Evolutionary conservation across 2,888 invertebrate genomes (phyloP).

Genomic region (Troilus luridus): DNA sequence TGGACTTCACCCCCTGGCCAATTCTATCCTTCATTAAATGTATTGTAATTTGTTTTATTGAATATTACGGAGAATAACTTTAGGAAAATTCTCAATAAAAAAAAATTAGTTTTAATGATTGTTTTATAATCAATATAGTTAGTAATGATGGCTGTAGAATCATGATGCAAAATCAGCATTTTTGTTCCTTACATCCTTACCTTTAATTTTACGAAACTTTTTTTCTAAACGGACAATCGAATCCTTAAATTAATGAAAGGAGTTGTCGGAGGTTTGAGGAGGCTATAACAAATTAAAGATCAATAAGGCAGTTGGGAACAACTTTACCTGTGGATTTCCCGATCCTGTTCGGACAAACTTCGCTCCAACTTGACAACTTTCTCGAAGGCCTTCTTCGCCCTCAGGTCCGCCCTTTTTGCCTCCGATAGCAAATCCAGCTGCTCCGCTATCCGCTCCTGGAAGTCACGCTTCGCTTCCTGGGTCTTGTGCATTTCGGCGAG

Average conservation of each 20-base stretch:
- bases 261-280: not conserved
- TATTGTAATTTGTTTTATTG: no score
- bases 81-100: no score
- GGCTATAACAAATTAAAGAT: not conserved
- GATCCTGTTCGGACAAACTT: conserved; percentile 38
- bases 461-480: conserved; percentile 49
- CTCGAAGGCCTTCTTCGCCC: conserved; percentile 19
- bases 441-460: conserved; percentile 42
- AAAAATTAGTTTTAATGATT: no score
- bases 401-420: conserved; percentile 48
- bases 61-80: no score
- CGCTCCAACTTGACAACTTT: conserved; percentile 50
- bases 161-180: no score
- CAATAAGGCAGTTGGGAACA: not conserved
- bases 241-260: not conserved
- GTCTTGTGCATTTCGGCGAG: conserved; percentile 53
- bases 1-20: no score
- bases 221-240: not conserved
- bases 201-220: not conserved
- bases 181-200: no score
- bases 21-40: no score
- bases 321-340: conserved; percentile 49
- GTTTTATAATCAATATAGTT: no score
- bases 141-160: no score
- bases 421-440: conserved; percentile 47